phyloP scores from a whole-genome alignment of 2,888 invertebrate species.

The Rotaria socialis region DNA sequence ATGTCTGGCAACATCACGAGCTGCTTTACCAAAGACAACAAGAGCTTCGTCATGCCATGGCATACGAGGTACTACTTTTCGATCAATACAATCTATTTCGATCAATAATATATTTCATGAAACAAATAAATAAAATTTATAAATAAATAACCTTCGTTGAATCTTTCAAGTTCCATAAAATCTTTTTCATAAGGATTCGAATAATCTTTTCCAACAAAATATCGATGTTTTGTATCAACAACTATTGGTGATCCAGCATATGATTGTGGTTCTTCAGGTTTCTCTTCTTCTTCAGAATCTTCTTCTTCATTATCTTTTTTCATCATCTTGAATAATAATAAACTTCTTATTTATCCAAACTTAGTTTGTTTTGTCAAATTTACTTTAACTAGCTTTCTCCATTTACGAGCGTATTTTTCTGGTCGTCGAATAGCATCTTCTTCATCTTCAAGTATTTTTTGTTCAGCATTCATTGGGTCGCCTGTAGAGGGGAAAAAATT shows the following conservation, averaged over 20 bases:
- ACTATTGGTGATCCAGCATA: slow-evolving; percentile 6
- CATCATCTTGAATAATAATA: not conserved
- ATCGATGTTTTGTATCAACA: slow-evolving; percentile 53
- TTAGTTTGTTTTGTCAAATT: not conserved
- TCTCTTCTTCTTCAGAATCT: slow-evolving; percentile 33
- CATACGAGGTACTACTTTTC: slow-evolving; percentile 82
- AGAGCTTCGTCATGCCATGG: slow-evolving; percentile 92
- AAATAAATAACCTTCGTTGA: not conserved
- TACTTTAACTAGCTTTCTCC: not conserved
- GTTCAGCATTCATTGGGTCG: not conserved
- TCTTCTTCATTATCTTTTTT: not conserved
- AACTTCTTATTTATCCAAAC: not conserved
- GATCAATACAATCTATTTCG: slow-evolving; percentile 63
- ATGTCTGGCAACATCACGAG: slow-evolving; percentile 82
- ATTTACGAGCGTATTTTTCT: not conserved
- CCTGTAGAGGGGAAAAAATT: not conserved
- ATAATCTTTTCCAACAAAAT: slow-evolving; percentile 91
- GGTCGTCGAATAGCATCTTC: not conserved
- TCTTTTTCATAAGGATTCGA: slow-evolving; percentile 92
- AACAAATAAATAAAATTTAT: not conserved
- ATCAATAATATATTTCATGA: slow-evolving; percentile 69
- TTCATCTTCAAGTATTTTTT: not conserved
- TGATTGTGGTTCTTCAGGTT: slow-evolving; percentile 25
- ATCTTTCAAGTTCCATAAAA: slow-evolving; percentile 56
- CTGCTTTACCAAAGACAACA: slow-evolving; percentile 76